Evolutionary conservation across 2,888 invertebrate genomes (phyloP).

Genomic region (Nysson spinosus): DNA sequence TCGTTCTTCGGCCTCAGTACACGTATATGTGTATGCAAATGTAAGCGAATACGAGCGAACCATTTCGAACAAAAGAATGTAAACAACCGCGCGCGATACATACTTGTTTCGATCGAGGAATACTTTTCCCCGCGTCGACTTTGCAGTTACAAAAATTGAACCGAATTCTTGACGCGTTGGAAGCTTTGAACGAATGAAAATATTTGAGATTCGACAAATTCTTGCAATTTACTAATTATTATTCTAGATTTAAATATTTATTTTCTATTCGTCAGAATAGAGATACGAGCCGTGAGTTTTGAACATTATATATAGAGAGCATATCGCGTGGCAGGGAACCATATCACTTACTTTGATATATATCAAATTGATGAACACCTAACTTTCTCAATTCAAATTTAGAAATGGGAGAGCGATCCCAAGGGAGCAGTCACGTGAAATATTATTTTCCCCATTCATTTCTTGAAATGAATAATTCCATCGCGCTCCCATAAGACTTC

Average conservation of each 20-base stretch:
- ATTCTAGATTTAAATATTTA: too few species aligned
- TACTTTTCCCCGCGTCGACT: too few species aligned
- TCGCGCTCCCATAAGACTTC: constrained; percentile 8
- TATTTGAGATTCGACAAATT: too few species aligned
- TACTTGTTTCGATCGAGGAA: too few species aligned
- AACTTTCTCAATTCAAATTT: neutral
- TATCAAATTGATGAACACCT: neutral
- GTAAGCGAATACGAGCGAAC: constrained; percentile 21
- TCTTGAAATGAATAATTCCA: neutral
- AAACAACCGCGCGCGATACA: constrained; percentile 17
- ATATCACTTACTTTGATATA: constrained; percentile 3
- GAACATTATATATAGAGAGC: neutral
- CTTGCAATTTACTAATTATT: too few species aligned
- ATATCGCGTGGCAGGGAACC: neutral
- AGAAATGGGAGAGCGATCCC: neutral
- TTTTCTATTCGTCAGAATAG: too few species aligned
- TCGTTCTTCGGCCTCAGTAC: constrained; percentile 1
- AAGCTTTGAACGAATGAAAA: too few species aligned
- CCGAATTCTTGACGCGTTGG: too few species aligned
- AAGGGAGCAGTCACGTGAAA: constrained; percentile 1
- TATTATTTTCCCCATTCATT: neutral
- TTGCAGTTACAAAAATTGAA: too few species aligned
- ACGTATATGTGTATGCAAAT: neutral
- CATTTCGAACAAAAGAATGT: constrained; percentile 17
- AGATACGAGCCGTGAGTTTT: too few species aligned